Evolutionary conservation across 2,888 invertebrate species (phyloP).

Genomic region (Biston stratarius): DNA sequence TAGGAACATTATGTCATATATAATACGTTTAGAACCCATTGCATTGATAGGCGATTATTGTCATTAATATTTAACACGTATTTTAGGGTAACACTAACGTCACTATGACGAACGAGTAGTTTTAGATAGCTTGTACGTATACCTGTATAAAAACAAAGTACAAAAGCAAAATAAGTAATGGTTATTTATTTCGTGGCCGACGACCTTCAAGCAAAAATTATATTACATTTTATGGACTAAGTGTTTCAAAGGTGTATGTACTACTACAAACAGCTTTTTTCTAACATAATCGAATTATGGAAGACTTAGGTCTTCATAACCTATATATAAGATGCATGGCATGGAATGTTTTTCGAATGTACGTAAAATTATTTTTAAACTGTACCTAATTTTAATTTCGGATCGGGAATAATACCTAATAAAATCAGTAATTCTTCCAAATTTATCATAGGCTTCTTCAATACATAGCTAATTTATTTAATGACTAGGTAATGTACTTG

Average conservation of each 20-base stretch:
- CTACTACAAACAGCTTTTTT: not conserved
- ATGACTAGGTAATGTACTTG: too few species aligned
- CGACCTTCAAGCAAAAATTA: slow-evolving; percentile 23
- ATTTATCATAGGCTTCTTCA: too few species aligned
- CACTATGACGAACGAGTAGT: slow-evolving; percentile 33
- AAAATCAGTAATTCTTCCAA: too few species aligned
- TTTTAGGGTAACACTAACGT: slow-evolving; percentile 22
- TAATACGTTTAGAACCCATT: slow-evolving; percentile 5
- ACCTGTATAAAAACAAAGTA: slow-evolving; percentile 14
- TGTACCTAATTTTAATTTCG: too few species aligned
- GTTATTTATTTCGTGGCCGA: slow-evolving; percentile 9
- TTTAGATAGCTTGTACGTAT: slow-evolving; percentile 13
- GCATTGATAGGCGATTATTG: slow-evolving; percentile 8
- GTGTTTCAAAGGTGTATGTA: slow-evolving; percentile 4
- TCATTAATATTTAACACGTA: slow-evolving; percentile 24
- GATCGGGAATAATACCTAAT: too few species aligned
- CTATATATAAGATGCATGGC: too few species aligned
- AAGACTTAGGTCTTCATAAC: too few species aligned
- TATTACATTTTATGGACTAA: slow-evolving; percentile 4
- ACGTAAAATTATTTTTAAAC: too few species aligned
- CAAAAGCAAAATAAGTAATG: slow-evolving; percentile 22
- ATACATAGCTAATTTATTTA: too few species aligned
- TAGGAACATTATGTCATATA: slow-evolving; percentile 15
- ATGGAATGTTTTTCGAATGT: too few species aligned
- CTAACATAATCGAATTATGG: too few species aligned